Evolutionary conservation across 2,113 vertebrate species (phyloP).

Genomic region (Neofelis nebulosa): DNA sequence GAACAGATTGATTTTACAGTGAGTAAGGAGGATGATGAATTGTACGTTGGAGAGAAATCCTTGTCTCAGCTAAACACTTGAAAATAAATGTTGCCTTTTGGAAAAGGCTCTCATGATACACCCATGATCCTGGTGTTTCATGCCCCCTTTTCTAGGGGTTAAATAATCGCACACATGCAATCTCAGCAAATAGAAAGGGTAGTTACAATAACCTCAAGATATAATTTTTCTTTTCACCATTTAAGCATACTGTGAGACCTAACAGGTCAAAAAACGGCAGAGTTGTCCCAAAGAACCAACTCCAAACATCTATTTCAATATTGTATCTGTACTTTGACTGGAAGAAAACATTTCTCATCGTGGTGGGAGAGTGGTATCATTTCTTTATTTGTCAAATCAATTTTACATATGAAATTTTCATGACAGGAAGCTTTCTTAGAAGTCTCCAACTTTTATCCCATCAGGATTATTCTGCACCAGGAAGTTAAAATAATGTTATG

Average conservation of each 20-base stretch:
- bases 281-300: neutral
- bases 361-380: neutral
- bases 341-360: neutral
- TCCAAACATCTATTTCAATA: neutral
- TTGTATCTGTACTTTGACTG: neutral
- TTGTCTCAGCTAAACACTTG: slow-evolving; percentile 79
- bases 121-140: slow-evolving; percentile 28
- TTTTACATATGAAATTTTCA: neutral
- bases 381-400: neutral
- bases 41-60: slow-evolving; percentile 79
- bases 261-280: neutral
- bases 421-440: neutral
- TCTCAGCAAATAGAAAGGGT: neutral
- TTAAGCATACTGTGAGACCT: slow-evolving; percentile 68
- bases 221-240: slow-evolving; percentile 68
- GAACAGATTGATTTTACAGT: slow-evolving; percentile 89
- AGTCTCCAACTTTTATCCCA: neutral
- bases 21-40: slow-evolving; percentile 83
- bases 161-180: neutral
- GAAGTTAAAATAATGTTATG: neutral
- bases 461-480: neutral
- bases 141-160: neutral
- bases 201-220: slow-evolving; percentile 46
- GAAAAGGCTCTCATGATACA: slow-evolving; percentile 55
- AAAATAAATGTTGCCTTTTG: slow-evolving; percentile 78